Conservation (phyloP, 1,140 invertebrate species). For the Neotoxoptera formosana region DNA sequence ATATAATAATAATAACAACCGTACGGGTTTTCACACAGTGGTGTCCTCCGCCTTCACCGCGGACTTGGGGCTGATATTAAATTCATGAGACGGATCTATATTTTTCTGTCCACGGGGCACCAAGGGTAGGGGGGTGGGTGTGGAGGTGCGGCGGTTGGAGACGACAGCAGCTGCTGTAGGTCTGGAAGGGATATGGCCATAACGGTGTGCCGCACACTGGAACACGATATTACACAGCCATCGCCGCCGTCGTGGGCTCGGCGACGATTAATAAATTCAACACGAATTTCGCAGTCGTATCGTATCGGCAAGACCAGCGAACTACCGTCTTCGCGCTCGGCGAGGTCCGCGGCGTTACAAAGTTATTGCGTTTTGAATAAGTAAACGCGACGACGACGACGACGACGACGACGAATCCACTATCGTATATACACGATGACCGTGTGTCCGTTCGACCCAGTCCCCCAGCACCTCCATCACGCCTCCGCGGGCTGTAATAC, state of each 20-base stretch:
- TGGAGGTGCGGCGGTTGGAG: no score
- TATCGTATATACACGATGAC: neutral
- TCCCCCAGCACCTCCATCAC: neutral
- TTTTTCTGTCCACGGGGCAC: neutral
- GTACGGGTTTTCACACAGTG: no score
- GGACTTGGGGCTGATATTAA: neutral
- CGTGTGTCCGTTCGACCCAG: neutral
- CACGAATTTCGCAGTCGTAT: neutral
- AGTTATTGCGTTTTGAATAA: neutral
- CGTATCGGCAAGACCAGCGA: neutral
- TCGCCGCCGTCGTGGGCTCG: no score
- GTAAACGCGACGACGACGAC: neutral
- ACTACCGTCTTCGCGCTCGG: neutral
- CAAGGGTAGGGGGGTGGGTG: no score
- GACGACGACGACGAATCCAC: no score
- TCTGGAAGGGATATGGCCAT: neutral
- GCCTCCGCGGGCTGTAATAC: neutral
- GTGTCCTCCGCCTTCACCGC: neutral
- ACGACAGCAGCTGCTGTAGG: neutral
- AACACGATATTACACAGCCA: neutral
- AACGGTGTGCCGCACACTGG: neutral
- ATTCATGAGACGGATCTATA: neutral
- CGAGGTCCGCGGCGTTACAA: neutral
- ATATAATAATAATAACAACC: no score
- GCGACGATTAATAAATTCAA: neutral